Base-by-base conservation (phyloP, 2,888 invertebrate genomes). In the Aelia acuminata region DNA sequence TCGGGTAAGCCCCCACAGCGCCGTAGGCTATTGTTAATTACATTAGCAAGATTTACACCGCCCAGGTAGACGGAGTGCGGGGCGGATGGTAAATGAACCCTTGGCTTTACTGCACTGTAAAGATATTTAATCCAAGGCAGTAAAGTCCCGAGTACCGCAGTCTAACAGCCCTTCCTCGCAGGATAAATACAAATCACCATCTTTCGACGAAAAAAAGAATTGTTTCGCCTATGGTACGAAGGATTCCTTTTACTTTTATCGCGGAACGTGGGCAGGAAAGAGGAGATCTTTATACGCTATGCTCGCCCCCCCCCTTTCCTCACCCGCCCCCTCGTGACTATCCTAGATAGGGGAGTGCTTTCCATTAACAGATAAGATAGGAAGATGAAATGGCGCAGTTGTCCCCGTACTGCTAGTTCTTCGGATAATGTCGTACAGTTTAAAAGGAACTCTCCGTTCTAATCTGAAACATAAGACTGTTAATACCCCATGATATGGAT, bases 11-110 rank as follows among this genome's bases (percentile, higher is more conserved):
- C 63, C 5, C 63, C 5, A 35, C 5, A 70, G 10, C 63, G 31
- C 63, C 35, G 5, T 18, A 18, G 63, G 35, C 63, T 35, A 35
- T 70, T 70, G 63, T 70, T 70, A 70, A 70, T 70, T 70, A 70
- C 63, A 70, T 70, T 70, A 70, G 35, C 63, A 70, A 70, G 63
- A 70, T 70, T 70, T 70, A 70, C 63, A 5, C 63, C 31, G 5
- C 31, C 18, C 5, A 70, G 63, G 63, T 70, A 70, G 63, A 20
- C 31, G 18, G 18, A 35, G 63, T 70, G 18, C 31, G 63, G 35
- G 63, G 10, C 63, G 20, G 63, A 70, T 31, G 35, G 31, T 57
- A 57, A 70, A 70, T 70, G 63, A 70, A 70, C 18, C 63, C 35
- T 35, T 35, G 26, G 63, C 5, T 70, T 70, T 70, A 70, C 63